Evolutionary conservation across 2,113 vertebrate genomes (phyloP), one percentile per base, ranked within the genome.

Genomic region (Pteropus alecto): DNA sequence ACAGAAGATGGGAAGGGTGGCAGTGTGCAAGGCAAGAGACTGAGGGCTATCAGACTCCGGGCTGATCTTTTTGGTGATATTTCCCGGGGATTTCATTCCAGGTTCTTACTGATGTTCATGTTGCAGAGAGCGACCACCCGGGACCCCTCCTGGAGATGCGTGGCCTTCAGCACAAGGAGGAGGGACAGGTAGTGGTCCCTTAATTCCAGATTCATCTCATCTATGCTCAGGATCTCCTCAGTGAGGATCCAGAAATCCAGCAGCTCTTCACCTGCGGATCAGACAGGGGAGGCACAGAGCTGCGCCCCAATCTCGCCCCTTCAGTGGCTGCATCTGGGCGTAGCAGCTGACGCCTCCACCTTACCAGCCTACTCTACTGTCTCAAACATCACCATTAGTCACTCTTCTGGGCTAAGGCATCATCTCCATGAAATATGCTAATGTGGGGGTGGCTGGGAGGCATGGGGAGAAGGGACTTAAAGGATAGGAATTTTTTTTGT

Each of bases 241-340:
- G 98, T 96, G 56, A 97, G 96, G 56, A 99, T 94, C 98, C 98
- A 99, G 97, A 99, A 99, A 60, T 98, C 97, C 0, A 97, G 73
- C 97, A 99, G 54, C 11, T 99, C 98, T 97, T 98, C 98, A 51
- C 98, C 99, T 99, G 10, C 0, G 5, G 65, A 93, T 54, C 33
- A 98, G 90, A 98, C 4, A 92, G 41, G 67, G 58, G 1, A 68
- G 76, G 5, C n/a, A 19, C 38, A 41, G 73, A 81, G 58, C 26
- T n/a, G 18, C 24, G 83, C 14, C 15, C 21, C 48, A 16, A 7
- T n/a, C 78, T 28, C 7, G 7, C 28, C 35, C 21, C 30, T 38
- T 60, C n/a, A 14, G 41, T 0, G 35, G 26, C 14, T 74, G 3
- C 15, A 46, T 30, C 79, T n/a, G 46, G 10, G 15, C 38, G 51